Percentiles rank a stretch among this genome's conserved stretches.
Evolutionary conservation across 2,797 vertebrate genomes (phyloP).

Genomic region (Centroberyx gerrardi): DNA sequence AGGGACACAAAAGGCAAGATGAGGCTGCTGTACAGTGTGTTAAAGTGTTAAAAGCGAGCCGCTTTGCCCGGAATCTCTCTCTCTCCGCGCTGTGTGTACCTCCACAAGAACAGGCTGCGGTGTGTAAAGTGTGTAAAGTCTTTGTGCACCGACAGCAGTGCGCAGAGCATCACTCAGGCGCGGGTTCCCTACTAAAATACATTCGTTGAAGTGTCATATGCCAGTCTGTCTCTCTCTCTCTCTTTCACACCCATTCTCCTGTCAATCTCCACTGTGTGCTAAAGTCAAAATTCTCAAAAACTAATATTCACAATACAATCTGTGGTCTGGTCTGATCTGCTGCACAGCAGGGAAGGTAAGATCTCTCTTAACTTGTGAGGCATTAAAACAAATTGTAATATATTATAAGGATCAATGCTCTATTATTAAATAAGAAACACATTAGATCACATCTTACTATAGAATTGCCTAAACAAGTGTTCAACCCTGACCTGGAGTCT

Average conservation of each 20-base stretch:
- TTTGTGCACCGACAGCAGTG: constrained; percentile 7
- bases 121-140: constrained; percentile 13
- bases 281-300: constrained; percentile 58
- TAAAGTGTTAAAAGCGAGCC: neutral
- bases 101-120: neutral
- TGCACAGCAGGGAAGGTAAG: constrained; percentile 48
- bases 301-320: constrained; percentile 49
- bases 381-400: constrained; percentile 9
- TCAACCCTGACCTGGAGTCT: constrained; percentile 14
- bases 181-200: constrained; percentile 18
- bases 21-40: constrained; percentile 1
- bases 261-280: constrained; percentile 44
- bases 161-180: constrained; percentile 20
- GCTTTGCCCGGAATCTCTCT: constrained; percentile 12
- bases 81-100: neutral
- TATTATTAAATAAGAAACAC: constrained; percentile 58
- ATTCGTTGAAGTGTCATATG: constrained; percentile 36
- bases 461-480: constrained; percentile 42
- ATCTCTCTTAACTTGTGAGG: constrained; percentile 24
- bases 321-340: constrained; percentile 58
- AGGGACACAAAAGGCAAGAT: constrained; percentile 1
- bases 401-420: constrained; percentile 42
- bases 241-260: constrained; percentile 17
- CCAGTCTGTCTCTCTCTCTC: constrained; percentile 10
- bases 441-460: constrained; percentile 15